Base-by-base conservation (phyloP, 2,797 vertebrate species). In the Parambassis ranga region DNA sequence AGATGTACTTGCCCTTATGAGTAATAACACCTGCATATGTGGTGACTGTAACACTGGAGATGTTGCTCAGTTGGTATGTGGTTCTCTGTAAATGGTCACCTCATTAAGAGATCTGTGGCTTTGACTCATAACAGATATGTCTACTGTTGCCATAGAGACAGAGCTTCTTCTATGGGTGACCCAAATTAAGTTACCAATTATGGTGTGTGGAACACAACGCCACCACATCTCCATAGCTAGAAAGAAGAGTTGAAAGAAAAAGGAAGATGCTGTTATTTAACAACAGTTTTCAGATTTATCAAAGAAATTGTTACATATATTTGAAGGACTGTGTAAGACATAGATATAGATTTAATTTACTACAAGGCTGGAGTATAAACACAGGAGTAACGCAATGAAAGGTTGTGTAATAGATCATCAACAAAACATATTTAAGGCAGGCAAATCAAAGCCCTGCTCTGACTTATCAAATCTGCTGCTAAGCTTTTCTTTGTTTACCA, bases 131-230 rank as follows among this genome's bases (percentile, higher is more conserved):
- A 50, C 42, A 77, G 38, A 65, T 72, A 51, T 66, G 41, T 48
- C 59, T 87, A 61, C 71, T 30, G 88, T 94, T 92, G 37, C 81
- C 79, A 91, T 92, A 83, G 89, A 72, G 87, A 94, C 77, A 0
- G 1, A 66, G 51, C 69, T 63, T 79, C 39, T 42, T 72, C 30
- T 67, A 66, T 77, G 71, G 87, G 63, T 92, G 88, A 92, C 83
- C 87, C 79, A 91, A 91, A 93, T 93, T 90, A 90, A 90, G 90
- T 90, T 89, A 71, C 79, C 53, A 90, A 56, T 77, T 82, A 79
- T 81, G 63, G 70, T 81, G 81, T 69, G 79, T 87, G 67, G 86
- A 65, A 64, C 41, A 66, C 38, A 75, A 50, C 65, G 65, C 64
- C 43, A 77, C 60, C 55, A 77, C 65, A 56, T 76, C 60, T 75